Evolutionary conservation across 37 sponge, comb jelly and placozoan genomes (phyloP).

Genomic region (Chondrilla cf. caribensis): DNA sequence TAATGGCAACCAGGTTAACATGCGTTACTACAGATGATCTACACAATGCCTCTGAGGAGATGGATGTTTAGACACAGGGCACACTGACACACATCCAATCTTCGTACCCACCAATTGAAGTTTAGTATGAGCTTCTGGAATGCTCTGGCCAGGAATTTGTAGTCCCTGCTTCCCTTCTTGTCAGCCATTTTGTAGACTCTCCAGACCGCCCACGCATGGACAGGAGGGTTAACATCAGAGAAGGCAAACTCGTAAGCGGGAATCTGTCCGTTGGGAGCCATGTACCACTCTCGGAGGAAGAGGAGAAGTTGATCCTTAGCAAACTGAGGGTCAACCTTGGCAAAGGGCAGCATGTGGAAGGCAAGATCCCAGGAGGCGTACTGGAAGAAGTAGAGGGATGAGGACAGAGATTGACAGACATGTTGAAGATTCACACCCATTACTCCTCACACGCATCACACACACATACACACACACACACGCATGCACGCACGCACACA

Average conservation of each 20-base stretch:
- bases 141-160: constrained; percentile 67
- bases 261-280: constrained; percentile 97
- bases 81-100: too few relatives aligned
- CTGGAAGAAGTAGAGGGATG: constrained; percentile 28
- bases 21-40: too few relatives aligned
- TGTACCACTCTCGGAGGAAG: constrained; percentile 97
- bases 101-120: constrained; percentile 84
- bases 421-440: neutral
- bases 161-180: constrained; percentile 75
- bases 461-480: neutral
- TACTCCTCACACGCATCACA: neutral
- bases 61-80: too few relatives aligned
- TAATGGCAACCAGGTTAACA: too few relatives aligned
- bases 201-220: constrained; percentile 95
- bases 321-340: constrained; percentile 90
- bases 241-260: constrained; percentile 97
- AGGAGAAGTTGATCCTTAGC: constrained; percentile 89
- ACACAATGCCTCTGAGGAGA: too few relatives aligned
- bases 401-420: neutral
- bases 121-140: constrained; percentile 96
- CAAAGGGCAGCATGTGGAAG: constrained; percentile 97
- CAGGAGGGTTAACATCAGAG: constrained; percentile 94
- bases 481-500: neutral
- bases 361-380: constrained; percentile 98
- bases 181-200: constrained; percentile 93